Base-by-base conservation (phyloP, 2,113 vertebrate genomes). In the Nothocercus nigrocapillus region DNA sequence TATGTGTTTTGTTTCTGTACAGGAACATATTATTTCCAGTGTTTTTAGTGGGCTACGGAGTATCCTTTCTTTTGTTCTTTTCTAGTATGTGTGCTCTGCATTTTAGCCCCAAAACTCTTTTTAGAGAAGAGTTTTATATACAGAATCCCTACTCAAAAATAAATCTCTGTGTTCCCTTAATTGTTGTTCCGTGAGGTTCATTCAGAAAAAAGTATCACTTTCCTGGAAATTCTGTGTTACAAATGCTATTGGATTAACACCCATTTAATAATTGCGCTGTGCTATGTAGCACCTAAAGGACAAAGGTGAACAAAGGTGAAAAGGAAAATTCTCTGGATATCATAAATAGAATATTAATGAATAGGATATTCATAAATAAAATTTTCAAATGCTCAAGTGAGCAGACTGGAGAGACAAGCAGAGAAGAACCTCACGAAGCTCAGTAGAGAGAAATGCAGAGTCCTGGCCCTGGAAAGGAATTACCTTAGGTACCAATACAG, bases 41-140 rank as follows among this genome's bases (percentile, higher is more conserved):
- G 82, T 83, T 90, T 85, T 70, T 67, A 83, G 28, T 22, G 67
- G 75, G 9, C 45, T 78, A 94, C 56, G 44, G 47, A 93, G 47
- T 82, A 91, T 70, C 34, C 34, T 88, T 82, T 92, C 59, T 47
- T 78, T 80, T 94, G 61, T 63, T 88, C 73, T 62, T 75, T 92
- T 95, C 90, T 88, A 74, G 18, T 42, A 75, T 69, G 42, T 83
- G 76, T 90, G 47, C 81, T 78, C 76, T 24, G 18, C 82, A 77
- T 80, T 95, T 90, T 53, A 93, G 61, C 92, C 92, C 92, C 90
- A 96, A 95, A 95, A 42, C 44, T 59, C 59, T 94, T 82, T 88
- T 90, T 49, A 69, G 61, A 72, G 91, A 94, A 89, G 61, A 47
- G 12, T 76, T 93, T 70, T 56, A 63, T 64, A 72, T 61, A 68